Base-by-base conservation (phyloP, 1,140 invertebrate species). In the Palaemon carinicauda region DNA sequence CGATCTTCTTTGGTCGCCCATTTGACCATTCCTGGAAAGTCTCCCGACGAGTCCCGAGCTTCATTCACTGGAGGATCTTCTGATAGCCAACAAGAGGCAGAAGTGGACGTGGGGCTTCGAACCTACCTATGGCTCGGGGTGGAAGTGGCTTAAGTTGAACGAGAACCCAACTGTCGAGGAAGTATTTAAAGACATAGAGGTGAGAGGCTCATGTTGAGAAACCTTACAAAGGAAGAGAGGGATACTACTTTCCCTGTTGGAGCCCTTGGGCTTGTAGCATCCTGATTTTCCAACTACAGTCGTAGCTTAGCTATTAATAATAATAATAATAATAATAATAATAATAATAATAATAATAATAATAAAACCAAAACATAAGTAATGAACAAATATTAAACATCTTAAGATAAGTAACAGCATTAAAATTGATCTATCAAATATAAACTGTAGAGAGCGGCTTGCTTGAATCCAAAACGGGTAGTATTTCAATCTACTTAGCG, bases 81-180 rank as follows among this genome's bases (percentile, higher is more conserved):
- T 87, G 60, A 52, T 41, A 12, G 82, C 82, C 27, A 21, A 77
- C 73, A 27, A 29, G 5, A 27, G 53, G 60, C 24, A 80, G 17
- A 33, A 56, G 5, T 87, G 84, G 84, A 87, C 84, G 27, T 87
- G 84, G 84, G 84, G 84, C 14, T 87, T 80, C 77, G 84, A 87
- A 51, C 84, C 84, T 50, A 87, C 84, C 0, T 87, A 87, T 31
- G 84, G 84, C 60, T 53, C 33, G 14, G 84, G 84, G 50, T 87
- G 84, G 84, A 77, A 87, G 77, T 87, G 56, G 60, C 84, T 87
- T 60, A 87, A 87, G 60, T 73, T 54, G n/a, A 87, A 87, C 41
- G 75, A 80, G 50, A 87, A 51, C 29, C 84, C 84, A 10, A 80
- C 52, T 10, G 84, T 87, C n/a, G 73, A 33, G 65, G 27, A 78